Conservation (phyloP, 2,888 invertebrate genomes). For the Melinaea menophilus region DNA sequence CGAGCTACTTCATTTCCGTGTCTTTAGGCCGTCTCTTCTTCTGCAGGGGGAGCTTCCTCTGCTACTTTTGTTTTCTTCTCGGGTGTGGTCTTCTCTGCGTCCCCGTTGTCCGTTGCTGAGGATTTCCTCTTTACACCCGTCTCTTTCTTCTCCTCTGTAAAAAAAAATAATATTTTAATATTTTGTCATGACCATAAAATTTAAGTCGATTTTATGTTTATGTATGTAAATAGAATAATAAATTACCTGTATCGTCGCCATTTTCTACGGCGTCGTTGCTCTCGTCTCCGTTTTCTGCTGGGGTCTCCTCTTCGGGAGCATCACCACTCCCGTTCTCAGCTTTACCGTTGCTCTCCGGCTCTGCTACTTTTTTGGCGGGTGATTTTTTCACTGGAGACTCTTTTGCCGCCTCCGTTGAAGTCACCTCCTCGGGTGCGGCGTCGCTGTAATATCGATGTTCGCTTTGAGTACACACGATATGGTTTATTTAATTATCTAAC, state of each 20-base stretch:
- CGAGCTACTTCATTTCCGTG: constrained; percentile 46
- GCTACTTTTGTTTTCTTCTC: constrained; percentile 86
- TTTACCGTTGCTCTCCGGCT: constrained; percentile 72
- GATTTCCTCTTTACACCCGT: constrained; percentile 85
- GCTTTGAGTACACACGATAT: neutral
- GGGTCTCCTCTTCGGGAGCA: constrained; percentile 55
- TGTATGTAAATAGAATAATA: neutral
- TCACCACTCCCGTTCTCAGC: constrained; percentile 67
- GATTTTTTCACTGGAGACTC: constrained; percentile 75
- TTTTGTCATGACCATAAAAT: neutral
- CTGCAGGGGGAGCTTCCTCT: constrained; percentile 76
- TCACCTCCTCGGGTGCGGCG: constrained; percentile 69
- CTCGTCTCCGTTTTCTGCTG: constrained; percentile 69
- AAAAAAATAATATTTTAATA: neutral
- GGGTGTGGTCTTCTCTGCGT: constrained; percentile 80
- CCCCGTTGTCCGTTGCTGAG: constrained; percentile 74
- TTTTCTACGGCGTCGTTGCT: constrained; percentile 72
- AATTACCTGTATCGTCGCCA: constrained; percentile 64
- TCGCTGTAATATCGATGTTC: constrained; percentile 54
- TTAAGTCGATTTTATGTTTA: neutral
- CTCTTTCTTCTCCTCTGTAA: constrained; percentile 68
- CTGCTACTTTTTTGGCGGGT: constrained; percentile 70
- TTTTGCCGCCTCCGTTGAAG: constrained; percentile 66
- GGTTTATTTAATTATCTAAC: neutral
- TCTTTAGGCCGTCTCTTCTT: constrained; percentile 79